Evolutionary conservation across 2,888 invertebrate species (phyloP), one percentile per base, ranked within the genome.

Genomic region (Cataglyphis albicans): DNA sequence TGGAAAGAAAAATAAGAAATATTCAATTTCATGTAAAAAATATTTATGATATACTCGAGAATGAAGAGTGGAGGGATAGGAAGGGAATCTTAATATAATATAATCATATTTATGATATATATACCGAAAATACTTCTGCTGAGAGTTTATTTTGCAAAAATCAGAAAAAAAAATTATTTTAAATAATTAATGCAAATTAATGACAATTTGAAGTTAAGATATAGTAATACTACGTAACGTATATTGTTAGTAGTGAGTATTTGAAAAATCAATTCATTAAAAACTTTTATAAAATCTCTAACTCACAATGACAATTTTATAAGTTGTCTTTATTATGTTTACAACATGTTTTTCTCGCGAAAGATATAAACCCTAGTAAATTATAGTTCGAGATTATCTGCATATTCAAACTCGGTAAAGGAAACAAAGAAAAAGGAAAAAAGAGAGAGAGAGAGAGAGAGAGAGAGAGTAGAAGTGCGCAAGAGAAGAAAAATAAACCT

Each of bases 401-500:
- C 6, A 52, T n/a, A 52, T 52, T n/a, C 52, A n/a, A 52, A 52
- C 52, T 48, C n/a, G n/a, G n/a, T 52, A 52, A 52, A 52, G n/a
- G n/a, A 52, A 52, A n/a, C 52, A 52, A 52, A 52, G n/a, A 52
- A 52, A 52, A 59, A 32, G 18, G 5, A 12, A 25, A 73, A 15
- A 21, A 61, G 10, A 44, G 32, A 63, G 21, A 73, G 15, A 64
- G 21, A 10, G 32, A 35, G 15, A 41, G 32, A 32, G 48, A 18
- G 21, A 29, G 41, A 67, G 52, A 55, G n/a, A 15, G n/a, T 35
- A 18, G 61, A 18, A 67, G 38, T 15, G 44, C 38, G 65, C 59
- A 25, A 48, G 64, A 68, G 44, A 74, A 70, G 65, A 57, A 72
- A 81, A 85, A 84, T 85, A 84, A 57, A 59, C 68, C 64, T 32